Conservation (phyloP, 2,888 invertebrate species). For the Agrenia bidenticulata region DNA sequence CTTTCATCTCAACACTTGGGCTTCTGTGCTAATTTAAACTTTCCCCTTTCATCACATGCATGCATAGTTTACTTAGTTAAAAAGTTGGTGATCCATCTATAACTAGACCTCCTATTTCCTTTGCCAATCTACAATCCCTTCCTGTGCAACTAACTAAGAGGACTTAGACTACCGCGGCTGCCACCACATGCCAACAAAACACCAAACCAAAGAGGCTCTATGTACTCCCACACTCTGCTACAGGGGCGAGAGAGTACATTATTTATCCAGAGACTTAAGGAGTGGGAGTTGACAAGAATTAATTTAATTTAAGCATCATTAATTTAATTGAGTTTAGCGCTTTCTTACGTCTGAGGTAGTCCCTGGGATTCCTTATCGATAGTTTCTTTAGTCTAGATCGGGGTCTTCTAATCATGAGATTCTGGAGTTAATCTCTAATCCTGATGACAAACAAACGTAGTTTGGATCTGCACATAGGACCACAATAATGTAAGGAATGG, state of each 20-base stretch:
- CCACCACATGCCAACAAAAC: too few relatives aligned
- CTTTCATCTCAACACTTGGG: neutral
- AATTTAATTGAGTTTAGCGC: slow-evolving; percentile 16
- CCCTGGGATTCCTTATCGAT: slow-evolving; percentile 2
- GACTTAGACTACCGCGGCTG: too few relatives aligned
- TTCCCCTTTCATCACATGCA: slow-evolving; percentile 9
- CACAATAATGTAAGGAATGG: too few relatives aligned
- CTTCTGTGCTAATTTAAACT: slow-evolving; percentile 9
- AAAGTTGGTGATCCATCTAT: slow-evolving; percentile 5
- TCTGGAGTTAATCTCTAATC: too few relatives aligned
- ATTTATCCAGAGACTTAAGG: slow-evolving; percentile 2
- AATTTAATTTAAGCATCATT: slow-evolving; percentile 22
- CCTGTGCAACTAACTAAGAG: too few relatives aligned
- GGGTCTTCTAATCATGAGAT: too few relatives aligned
- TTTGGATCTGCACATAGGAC: too few relatives aligned
- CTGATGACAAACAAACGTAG: too few relatives aligned
- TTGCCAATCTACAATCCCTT: too few relatives aligned
- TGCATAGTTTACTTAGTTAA: slow-evolving; percentile 10
- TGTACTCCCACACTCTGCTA: too few relatives aligned
- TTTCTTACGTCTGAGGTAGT: neutral
- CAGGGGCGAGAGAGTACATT: slow-evolving; percentile 3
- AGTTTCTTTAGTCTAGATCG: too few relatives aligned
- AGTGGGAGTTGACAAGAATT: slow-evolving; percentile 16
- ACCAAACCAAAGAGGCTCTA: too few relatives aligned
- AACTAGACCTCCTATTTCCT: neutral